phyloP scores from a whole-genome alignment of 2,113 vertebrate genomes.

The Opisthocomus hoazin region DNA sequence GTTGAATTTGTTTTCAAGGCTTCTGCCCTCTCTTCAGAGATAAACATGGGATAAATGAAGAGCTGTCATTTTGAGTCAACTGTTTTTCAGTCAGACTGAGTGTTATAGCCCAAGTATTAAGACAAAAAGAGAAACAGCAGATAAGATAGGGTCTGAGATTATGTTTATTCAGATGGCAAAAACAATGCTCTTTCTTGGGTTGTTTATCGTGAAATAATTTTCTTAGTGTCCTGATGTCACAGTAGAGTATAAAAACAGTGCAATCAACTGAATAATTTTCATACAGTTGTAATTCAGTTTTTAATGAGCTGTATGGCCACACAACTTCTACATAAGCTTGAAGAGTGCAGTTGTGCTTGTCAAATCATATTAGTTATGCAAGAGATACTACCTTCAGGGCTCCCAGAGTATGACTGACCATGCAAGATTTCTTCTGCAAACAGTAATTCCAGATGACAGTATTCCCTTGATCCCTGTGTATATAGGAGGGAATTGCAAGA shows the following conservation, averaged over 20 bases:
- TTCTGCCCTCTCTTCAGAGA: neutral
- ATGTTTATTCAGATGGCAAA: neutral
- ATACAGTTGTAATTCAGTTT: neutral
- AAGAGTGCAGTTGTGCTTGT: conserved; percentile 63
- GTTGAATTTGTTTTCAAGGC: neutral
- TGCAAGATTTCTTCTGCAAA: conserved; percentile 59
- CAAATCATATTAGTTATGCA: conserved; percentile 64
- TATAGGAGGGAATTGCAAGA: conserved; percentile 55
- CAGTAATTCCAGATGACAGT: conserved; percentile 75
- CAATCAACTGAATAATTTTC: neutral
- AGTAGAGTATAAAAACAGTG: neutral
- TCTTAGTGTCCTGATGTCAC: neutral
- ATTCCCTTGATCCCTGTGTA: conserved; percentile 52
- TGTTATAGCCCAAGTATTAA: neutral
- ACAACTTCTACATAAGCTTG: conserved; percentile 42
- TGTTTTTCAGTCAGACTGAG: neutral
- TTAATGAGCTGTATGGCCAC: conserved; percentile 23
- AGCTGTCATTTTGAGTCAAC: neutral
- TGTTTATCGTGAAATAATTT: neutral
- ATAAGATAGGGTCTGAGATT: neutral
- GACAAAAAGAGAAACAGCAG: neutral
- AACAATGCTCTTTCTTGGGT: neutral
- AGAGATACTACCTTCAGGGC: conserved; percentile 56
- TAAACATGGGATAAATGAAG: neutral
- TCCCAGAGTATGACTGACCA: conserved; percentile 63